Conservation (phyloP, 1,140 invertebrate species). For the Atta colombica region DNA sequence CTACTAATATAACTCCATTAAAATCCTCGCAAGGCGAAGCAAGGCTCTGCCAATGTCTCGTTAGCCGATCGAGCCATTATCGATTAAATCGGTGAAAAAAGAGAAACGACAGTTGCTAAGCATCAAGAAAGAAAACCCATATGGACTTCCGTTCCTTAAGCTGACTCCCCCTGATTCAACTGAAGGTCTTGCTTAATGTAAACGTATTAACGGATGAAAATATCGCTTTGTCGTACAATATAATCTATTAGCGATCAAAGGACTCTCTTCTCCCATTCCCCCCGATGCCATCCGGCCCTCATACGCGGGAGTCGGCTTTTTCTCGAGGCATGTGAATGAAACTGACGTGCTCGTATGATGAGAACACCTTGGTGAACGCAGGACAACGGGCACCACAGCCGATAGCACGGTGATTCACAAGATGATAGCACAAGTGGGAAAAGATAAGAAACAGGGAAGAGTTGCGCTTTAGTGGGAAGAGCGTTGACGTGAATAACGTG, state of each 20-base stretch:
- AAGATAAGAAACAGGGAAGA: slow-evolving; percentile 50
- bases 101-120: neutral
- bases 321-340: slow-evolving; percentile 62
- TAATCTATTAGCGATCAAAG: slow-evolving; percentile 61
- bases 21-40: slow-evolving; percentile 1
- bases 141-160: slow-evolving; percentile 14
- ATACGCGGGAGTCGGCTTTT: slow-evolving; percentile 31
- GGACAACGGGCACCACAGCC: slow-evolving; percentile 51
- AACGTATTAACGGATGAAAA: slow-evolving; percentile 39
- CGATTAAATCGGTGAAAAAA: neutral
- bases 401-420: slow-evolving; percentile 67
- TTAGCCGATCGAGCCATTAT: slow-evolving; percentile 27
- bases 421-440: slow-evolving; percentile 60
- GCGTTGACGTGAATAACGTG: slow-evolving; percentile 2
- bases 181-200: neutral
- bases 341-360: slow-evolving; percentile 66
- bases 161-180: neutral
- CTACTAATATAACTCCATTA: neutral
- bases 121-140: neutral
- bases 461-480: neutral
- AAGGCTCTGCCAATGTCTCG: neutral
- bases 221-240: slow-evolving; percentile 45
- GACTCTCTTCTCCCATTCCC: neutral
- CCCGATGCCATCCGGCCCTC: neutral
- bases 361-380: slow-evolving; percentile 42